Conservation (phyloP, 2,797 vertebrate genomes). For the Serranus cabrilla region DNA sequence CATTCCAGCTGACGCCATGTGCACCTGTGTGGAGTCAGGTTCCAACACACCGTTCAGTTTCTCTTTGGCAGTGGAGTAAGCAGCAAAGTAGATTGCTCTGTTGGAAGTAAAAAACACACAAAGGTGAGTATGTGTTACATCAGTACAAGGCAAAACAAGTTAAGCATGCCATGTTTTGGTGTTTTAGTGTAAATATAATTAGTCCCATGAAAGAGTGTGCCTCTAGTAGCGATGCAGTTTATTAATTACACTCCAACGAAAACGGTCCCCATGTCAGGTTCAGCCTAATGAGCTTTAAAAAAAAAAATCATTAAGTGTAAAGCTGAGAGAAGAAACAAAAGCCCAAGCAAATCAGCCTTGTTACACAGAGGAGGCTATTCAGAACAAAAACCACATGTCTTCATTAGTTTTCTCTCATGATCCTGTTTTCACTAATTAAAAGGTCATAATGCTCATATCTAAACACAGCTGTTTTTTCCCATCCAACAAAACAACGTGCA, state of each 20-base stretch:
- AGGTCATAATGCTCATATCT: background rate
- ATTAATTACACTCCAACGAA: conserved; percentile 45
- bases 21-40: conserved; percentile 96
- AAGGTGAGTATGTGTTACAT: background rate
- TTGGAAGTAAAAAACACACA: conserved; percentile 64
- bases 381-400: background rate
- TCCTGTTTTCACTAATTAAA: conserved; percentile 41
- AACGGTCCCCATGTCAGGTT: conserved; percentile 27
- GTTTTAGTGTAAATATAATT: conserved; percentile 22
- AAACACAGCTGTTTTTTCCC: background rate
- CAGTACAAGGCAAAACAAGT: background rate
- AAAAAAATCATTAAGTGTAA: conserved; percentile 24
- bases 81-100: conserved; percentile 99
- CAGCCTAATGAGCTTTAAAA: conserved; percentile 49
- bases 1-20: conserved; percentile 96
- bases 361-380: conserved; percentile 32
- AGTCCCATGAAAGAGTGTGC: background rate
- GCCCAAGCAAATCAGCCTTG: conserved; percentile 12
- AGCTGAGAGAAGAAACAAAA: conserved; percentile 18
- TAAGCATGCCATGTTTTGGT: background rate
- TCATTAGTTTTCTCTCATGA: conserved; percentile 10
- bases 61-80: conserved; percentile 97
- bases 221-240: background rate
- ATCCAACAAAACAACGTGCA: no score
- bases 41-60: conserved; percentile 91